A percentile compares a stretch with the other conserved stretches of the same genome.
Conservation (phyloP, 1,140 invertebrate genomes). For the Batillaria attramentaria region DNA sequence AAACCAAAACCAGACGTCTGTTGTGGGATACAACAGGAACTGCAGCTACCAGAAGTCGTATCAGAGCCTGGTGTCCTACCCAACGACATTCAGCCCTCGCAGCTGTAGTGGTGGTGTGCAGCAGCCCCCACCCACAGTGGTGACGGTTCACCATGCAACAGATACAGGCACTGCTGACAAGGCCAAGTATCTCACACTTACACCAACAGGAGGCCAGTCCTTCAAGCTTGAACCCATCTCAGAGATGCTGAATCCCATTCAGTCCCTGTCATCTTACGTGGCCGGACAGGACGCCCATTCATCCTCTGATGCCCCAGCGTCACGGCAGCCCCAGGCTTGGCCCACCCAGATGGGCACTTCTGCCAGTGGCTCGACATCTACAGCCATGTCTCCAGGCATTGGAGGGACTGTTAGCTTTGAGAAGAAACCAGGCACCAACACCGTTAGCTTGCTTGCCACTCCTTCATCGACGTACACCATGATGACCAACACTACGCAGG, state of each 20-base stretch:
- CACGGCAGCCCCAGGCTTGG: constrained; percentile 7
- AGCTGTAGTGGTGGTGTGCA: constrained; percentile 12
- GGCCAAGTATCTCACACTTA: constrained; percentile 19
- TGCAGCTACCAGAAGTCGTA: constrained; percentile 53
- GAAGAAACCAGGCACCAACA: not conserved
- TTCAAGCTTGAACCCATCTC: constrained; percentile 68
- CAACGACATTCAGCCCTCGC: constrained; percentile 22
- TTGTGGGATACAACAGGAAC: constrained; percentile 23
- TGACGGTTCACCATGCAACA: not conserved
- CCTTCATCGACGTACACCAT: constrained; percentile 57
- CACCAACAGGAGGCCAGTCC: constrained; percentile 32
- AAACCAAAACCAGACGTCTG: constrained; percentile 37
- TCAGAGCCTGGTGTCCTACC: constrained; percentile 45
- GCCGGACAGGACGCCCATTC: constrained; percentile 18
- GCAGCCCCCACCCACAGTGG: constrained; percentile 18
- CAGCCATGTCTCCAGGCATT: not conserved
- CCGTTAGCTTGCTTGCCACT: constrained; percentile 1
- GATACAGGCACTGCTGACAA: not conserved
- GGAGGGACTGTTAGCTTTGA: not conserved
- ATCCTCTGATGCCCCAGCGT: not conserved
- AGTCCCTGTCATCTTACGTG: constrained; percentile 41
- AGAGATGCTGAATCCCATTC: constrained; percentile 62
- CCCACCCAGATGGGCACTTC: not conserved
- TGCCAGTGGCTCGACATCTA: constrained; percentile 5
- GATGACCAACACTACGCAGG: constrained; percentile 65